These are phyloP conservation scores for Crotalus tigris DNA, from an alignment of 2,113 vertebrate genomes.

Conservation along the genomic window DNA sequence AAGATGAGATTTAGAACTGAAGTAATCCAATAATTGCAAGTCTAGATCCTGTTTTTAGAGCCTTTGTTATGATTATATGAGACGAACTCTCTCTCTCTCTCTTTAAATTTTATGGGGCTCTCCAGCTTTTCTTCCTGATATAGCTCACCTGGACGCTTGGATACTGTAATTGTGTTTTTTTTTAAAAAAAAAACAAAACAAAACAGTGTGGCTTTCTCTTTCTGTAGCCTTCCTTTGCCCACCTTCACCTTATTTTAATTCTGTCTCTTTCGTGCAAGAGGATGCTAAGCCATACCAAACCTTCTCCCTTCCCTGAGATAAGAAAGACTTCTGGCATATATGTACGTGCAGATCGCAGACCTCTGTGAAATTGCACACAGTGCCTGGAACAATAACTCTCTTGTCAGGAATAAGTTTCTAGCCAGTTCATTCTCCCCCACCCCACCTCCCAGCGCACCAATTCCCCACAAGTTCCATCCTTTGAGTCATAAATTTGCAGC, in stretches of 20 bases:
- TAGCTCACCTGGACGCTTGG: background rate
- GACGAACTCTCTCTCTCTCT: too few species aligned
- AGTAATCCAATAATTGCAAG: background rate
- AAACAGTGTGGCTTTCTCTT: background rate
- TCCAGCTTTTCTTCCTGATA: background rate
- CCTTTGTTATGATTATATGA: background rate
- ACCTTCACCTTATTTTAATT: background rate
- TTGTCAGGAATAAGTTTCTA: constrained; percentile 13
- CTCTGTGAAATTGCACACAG: background rate
- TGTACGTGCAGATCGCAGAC: background rate
- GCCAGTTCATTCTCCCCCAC: background rate
- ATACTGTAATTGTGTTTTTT: background rate
- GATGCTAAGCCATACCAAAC: background rate
- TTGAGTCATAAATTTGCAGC: constrained; percentile 15
- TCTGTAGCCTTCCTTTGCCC: background rate
- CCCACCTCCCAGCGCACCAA: background rate
- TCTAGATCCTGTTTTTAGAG: background rate
- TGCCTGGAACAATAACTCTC: background rate
- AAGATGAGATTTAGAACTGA: background rate
- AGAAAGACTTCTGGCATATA: background rate
- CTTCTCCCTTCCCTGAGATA: background rate
- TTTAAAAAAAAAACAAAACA: too few species aligned
- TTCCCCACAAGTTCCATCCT: background rate
- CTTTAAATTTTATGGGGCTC: background rate
- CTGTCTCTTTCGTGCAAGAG: too few species aligned